These are phyloP conservation scores for Cataglyphis rosenhaueri DNA, from an alignment of 2,888 invertebrate species.

Conservation along the genomic window DNA sequence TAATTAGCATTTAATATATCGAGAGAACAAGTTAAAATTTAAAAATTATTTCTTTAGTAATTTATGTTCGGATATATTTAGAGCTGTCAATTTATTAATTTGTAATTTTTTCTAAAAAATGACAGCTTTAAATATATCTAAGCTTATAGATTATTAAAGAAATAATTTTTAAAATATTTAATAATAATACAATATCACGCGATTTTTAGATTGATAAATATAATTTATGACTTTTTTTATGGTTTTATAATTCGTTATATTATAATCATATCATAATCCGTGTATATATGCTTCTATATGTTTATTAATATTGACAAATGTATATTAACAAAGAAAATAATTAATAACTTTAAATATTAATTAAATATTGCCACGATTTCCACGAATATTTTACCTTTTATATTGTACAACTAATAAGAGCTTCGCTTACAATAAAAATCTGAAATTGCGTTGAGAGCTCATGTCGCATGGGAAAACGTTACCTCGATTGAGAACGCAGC, in stretches of 20 bases:
- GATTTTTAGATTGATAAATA: constrained; percentile 17
- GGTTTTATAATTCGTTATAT: not conserved
- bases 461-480: constrained; percentile 50
- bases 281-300: not conserved
- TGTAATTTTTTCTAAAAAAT: not conserved
- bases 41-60: not conserved
- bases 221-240: not conserved
- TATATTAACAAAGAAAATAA: not conserved
- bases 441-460: constrained; percentile 16
- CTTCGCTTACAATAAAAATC: constrained; percentile 51
- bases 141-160: not conserved
- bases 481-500: constrained; percentile 60
- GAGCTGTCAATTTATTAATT: not conserved
- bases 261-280: not conserved
- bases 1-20: not conserved
- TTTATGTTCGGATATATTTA: not conserved
- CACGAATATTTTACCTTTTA: constrained; percentile 2
- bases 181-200: not conserved
- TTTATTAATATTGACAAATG: not conserved
- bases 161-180: not conserved
- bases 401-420: constrained; percentile 68
- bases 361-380: not conserved
- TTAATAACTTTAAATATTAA: not conserved
- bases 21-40: no score
- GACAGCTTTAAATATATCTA: not conserved